phyloP scores from a whole-genome alignment of 2,888 invertebrate species.

The Conomelus anceps region DNA sequence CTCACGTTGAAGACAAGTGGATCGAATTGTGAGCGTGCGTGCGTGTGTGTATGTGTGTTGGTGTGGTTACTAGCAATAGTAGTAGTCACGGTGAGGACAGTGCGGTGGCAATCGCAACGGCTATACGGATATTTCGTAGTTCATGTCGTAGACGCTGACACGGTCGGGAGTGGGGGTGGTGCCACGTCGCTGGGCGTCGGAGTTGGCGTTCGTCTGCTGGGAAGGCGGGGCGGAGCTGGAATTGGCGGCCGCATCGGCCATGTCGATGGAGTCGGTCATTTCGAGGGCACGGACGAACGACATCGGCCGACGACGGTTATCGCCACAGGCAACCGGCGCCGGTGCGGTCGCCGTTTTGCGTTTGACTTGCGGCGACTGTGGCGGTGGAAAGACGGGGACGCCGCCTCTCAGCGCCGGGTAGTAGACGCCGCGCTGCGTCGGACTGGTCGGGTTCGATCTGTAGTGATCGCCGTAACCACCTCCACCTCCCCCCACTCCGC shows the following conservation, averaged over 20 bases:
- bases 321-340: constrained; percentile 43
- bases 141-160: constrained; percentile 88
- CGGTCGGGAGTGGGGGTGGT: constrained; percentile 68
- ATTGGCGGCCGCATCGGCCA: constrained; percentile 45
- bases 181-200: constrained; percentile 40
- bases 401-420: constrained; percentile 55
- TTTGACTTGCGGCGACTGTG: constrained; percentile 52
- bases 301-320: constrained; percentile 63
- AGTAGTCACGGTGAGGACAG: not conserved
- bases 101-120: constrained; percentile 5
- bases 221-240: constrained; percentile 44
- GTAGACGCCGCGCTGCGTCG: constrained; percentile 52
- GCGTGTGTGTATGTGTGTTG: not conserved
- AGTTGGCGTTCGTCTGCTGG: too few species aligned
- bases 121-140: constrained; percentile 91
- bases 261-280: constrained; percentile 82
- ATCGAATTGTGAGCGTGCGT: too few species aligned
- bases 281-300: constrained; percentile 84
- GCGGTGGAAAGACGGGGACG: constrained; percentile 60
- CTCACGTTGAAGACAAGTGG: too few species aligned
- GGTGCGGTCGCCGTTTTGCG: constrained; percentile 47
- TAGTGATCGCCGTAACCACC: constrained; percentile 45
- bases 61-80: not conserved
- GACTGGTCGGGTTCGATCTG: constrained; percentile 68
- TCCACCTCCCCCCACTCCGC: constrained; percentile 35